Base-by-base conservation (phyloP, 1,140 invertebrate genomes). In the Cataglyphis hispanica region DNA sequence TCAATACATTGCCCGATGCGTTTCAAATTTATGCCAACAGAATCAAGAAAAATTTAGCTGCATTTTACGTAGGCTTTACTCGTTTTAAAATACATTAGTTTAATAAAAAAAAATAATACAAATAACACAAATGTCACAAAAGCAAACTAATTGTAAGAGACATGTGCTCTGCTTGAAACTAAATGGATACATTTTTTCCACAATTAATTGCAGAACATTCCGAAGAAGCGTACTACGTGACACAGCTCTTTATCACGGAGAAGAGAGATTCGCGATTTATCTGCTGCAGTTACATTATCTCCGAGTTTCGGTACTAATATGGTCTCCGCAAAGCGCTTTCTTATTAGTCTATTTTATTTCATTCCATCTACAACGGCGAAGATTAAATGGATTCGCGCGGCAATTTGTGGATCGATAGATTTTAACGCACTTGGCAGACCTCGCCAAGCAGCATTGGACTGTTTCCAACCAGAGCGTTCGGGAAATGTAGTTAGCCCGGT, bases 371-470 rank as follows among this genome's bases (percentile, higher is more conserved):
- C 75, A 56, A 31, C 75, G 66, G 31, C 61, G 85, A 64, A 83
- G 81, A 89, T 90, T 90, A 89, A 90, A 90, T 85, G 88, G 75
- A 85, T 85, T 89, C 88, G 72, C 66, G 85, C 75, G 80, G 75
- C 85, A 90, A 90, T 90, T 90, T 90, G 76, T 85, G 77, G 81
- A 90, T 90, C 85, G 88, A 90, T 90, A 89, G 85, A 90, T 87
- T 90, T 90, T 90, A 90, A 90, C 88, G 88, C 89, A 89, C 85
- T 90, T 90, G 89, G 89, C 89, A 89, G 85, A 89, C 58, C 76
- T 85, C 63, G 66, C 75, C 67, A 40, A 19, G 50, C n/a, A 64
- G 63, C 76, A 76, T 89, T 90, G 89, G 89, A 89, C 83, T 89
- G 85, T 81, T 90, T 90, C 89, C 89, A 90, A 84, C 34, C 75